Conservation (phyloP, 64 coral and sea anemone species). For the Montipora sp. region DNA sequence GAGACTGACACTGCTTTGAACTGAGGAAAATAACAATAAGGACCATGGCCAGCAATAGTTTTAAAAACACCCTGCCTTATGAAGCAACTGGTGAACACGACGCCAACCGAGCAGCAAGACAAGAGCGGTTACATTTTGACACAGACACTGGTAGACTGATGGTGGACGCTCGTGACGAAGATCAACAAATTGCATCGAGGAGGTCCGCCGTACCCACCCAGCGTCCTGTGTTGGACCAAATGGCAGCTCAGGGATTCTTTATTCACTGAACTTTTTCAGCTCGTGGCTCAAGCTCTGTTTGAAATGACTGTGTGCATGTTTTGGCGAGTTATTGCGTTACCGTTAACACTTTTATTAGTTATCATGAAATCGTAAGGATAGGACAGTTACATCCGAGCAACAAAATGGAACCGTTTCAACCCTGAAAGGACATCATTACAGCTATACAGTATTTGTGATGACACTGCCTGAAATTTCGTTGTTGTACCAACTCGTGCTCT, state of each 20-base stretch:
- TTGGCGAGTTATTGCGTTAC: no score
- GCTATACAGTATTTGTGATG: no score
- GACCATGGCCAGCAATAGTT: not conserved
- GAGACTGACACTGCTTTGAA: no score
- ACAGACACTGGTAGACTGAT: not conserved
- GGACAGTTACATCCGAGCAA: no score
- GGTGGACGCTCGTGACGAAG: not conserved
- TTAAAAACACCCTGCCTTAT: not conserved
- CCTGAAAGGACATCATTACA: no score
- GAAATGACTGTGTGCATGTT: no score
- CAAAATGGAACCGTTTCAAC: no score
- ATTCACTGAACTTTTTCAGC: not conserved
- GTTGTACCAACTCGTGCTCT: no score
- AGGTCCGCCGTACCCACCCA: not conserved
- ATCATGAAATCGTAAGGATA: no score
- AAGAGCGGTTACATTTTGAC: slow-evolving; percentile 24
- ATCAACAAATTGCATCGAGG: not conserved
- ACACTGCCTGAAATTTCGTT: no score
- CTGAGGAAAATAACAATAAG: not conserved
- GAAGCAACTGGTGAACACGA: not conserved
- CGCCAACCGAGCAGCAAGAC: not conserved
- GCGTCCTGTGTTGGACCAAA: slow-evolving; percentile 8
- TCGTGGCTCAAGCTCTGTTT: not conserved
- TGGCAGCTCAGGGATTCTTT: slow-evolving; percentile 41
- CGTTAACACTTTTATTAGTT: no score